Base-by-base conservation (phyloP, 2,113 vertebrate genomes). In the Dicentrarchus labrax region DNA sequence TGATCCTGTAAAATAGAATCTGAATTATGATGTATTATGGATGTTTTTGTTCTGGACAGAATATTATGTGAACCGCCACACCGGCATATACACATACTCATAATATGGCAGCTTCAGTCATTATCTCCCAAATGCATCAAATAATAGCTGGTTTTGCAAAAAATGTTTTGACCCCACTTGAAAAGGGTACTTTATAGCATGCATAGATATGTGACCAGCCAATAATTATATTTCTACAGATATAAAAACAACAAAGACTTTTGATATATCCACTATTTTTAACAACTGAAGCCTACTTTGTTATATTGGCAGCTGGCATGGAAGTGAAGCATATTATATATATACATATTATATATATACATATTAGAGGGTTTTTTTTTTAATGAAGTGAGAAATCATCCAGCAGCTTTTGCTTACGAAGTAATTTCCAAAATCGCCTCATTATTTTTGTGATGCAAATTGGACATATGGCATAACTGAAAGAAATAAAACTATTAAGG, bases 271-370 rank as follows among this genome's bases (percentile, higher is more conserved):
- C 12, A n/a, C 8, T 38, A 17, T 65, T 64, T 61, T 70, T 45
- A 1, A 56, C 19, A 50, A 9, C 21, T 57, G 2, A 11, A 24
- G 50, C 10, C 43, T 39, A 72, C 39, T 15, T 65, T 19, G 9
- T n/a, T 16, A 12, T 56, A 38, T 13, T 30, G 38, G 76, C 51
- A 82, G 24, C 81, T 30, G 47, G 8, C 60, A 66, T 66, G 39
- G 57, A 61, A 62, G 0, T 53, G 19, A 74, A 51, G 48, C 50
- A 21, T 36, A 10, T 62, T 66, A 16, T 36, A n/a, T n/a, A n/a
- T n/a, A n/a, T n/a, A n/a, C n/a, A n/a, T n/a, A n/a, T n/a, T n/a
- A n/a, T n/a, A n/a, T n/a, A n/a, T n/a, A n/a, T n/a, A n/a, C n/a
- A n/a, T n/a, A n/a, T n/a, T n/a, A n/a, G n/a, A n/a, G n/a, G n/a